Evolutionary conservation across 30 jellyfish, hydroid and myxozoan genomes (phyloP).

Genomic region (Phacellophora camtschatica): DNA sequence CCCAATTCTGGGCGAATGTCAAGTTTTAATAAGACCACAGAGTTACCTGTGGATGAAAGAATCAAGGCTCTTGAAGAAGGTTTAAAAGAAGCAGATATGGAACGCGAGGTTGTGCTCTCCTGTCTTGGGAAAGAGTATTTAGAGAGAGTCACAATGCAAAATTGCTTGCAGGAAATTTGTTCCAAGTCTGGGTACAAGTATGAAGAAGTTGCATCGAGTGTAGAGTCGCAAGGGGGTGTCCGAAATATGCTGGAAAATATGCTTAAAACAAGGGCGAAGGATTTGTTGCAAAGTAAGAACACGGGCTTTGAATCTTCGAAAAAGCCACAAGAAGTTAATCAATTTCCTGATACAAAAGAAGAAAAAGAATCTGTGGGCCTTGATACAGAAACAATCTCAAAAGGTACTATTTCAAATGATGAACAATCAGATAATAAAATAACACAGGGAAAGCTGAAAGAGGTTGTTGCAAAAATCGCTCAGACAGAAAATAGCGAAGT

Average conservation of each 20-base stretch:
- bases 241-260: constrained; percentile 19
- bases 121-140: constrained; percentile 83
- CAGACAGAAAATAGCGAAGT: constrained; percentile 54
- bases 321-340: neutral
- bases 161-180: constrained; percentile 68
- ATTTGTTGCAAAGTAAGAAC: neutral
- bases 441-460: constrained; percentile 37
- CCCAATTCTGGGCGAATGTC: constrained; percentile 38
- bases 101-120: constrained; percentile 77
- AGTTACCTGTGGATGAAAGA: constrained; percentile 48
- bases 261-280: constrained; percentile 51
- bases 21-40: constrained; percentile 38
- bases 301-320: neutral
- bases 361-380: neutral
- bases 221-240: constrained; percentile 49
- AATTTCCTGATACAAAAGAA: neutral
- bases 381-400: neutral
- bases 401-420: neutral
- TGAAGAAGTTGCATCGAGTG: constrained; percentile 38
- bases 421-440: neutral
- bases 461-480: constrained; percentile 28
- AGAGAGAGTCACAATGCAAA: constrained; percentile 75
- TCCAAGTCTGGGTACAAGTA: constrained; percentile 56
- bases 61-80: constrained; percentile 67
- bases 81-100: constrained; percentile 74